Evolutionary conservation across 2,113 vertebrate species (phyloP), one percentile per base, ranked within the genome.

Genomic region (Salvelinus namaycush): DNA sequence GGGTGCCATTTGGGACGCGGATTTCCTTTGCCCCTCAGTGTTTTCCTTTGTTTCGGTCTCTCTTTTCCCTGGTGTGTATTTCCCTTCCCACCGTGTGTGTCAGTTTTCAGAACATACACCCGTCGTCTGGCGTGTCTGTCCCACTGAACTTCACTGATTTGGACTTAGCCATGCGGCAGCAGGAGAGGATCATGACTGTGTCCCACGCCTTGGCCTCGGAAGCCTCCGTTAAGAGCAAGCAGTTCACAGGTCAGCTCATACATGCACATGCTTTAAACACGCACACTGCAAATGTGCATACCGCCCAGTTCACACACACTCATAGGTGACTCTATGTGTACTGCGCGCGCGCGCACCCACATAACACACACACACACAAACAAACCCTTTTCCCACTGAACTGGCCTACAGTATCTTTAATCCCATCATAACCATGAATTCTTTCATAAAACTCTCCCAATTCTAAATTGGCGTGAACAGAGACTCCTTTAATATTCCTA

Each of bases 191-290:
- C 92, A 97, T 97, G 93, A 94, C 88, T 68, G 95, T 96, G 80
- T 98, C 97, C 81, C 95, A 95, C 0, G 91, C 95, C 2, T 89
- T 99, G 86, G 97, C 97, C 80, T 96, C 95, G 0, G 96, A 99
- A 92, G 97, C 97, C 69, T 99, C 97, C 7, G 94, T 94, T 84
- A 96, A 93, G 83, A 97, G 97, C 94, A 97, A 95, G 89, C 93
- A 96, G 86, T 95, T 97, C 3, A 96, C 97, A 95, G 97, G 97
- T 98, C 76, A 92, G 94, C 70, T 5, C 27, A 66, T 16, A 73
- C 76, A 68, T 16, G 70, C 66, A 68, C 66, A 70, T 66, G 60
- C 34, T 49, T 24, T 20, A 39, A 18, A 73, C 27, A 73, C 16
- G 60, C 72, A 60, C 59, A 60, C 16, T 22, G 14, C 49, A 51